Evolutionary conservation across 2,888 invertebrate species (phyloP).

Genomic region (Leptopterna dolabrata): DNA sequence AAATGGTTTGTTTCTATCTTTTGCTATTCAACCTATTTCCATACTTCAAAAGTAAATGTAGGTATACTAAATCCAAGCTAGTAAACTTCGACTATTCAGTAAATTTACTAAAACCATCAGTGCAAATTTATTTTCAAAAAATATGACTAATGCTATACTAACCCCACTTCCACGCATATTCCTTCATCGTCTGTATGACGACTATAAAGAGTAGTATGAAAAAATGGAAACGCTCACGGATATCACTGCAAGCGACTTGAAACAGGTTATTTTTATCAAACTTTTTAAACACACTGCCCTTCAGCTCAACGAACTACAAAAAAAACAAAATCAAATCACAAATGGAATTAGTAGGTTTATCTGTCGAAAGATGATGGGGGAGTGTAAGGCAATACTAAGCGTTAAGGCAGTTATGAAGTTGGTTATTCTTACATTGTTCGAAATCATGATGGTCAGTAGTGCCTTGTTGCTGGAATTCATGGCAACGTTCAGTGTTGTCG

Average conservation of each 20-base stretch:
- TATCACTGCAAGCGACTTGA: constrained; percentile 97
- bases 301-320: constrained; percentile 96
- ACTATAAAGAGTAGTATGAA: constrained; percentile 92
- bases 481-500: constrained; percentile 97
- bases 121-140: no score
- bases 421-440: constrained; percentile 92
- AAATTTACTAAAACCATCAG: no score
- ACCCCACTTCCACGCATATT: constrained; percentile 91
- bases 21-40: no score
- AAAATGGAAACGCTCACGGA: constrained; percentile 94
- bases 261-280: constrained; percentile 99
- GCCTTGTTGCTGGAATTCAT: constrained; percentile 99
- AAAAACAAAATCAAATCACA: constrained; percentile 52
- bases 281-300: constrained; percentile 98
- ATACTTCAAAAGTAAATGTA: no score
- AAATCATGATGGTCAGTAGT: constrained; percentile 98
- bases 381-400: neutral
- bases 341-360: constrained; percentile 9
- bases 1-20: no score
- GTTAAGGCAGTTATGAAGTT: neutral
- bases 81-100: no score
- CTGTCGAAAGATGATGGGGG: neutral
- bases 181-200: constrained; percentile 97
- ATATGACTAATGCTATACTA: no score
- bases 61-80: no score